These are phyloP conservation scores for Sarcophilus harrisii DNA, from an alignment of 2,797 vertebrate species.

Conservation along the genomic window DNA sequence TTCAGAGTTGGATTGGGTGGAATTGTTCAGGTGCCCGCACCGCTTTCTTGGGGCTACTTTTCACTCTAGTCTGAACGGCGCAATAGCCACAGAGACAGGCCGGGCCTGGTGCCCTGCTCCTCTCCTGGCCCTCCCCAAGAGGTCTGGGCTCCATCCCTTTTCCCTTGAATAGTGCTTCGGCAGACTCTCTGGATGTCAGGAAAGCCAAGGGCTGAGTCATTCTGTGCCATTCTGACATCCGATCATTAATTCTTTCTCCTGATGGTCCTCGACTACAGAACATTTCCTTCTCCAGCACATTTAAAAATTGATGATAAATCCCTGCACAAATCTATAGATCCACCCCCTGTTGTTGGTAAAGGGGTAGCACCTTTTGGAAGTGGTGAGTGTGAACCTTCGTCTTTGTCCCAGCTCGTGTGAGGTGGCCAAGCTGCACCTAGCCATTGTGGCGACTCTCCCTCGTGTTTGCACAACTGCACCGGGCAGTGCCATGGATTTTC, in stretches of 20 bases:
- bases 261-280: constrained; percentile 13
- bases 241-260: not conserved
- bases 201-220: not conserved
- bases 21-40: not conserved
- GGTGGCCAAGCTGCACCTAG: not conserved
- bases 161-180: not conserved
- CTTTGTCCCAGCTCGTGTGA: not conserved
- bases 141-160: not conserved
- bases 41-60: not conserved
- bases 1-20: not conserved
- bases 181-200: not conserved
- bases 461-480: not conserved
- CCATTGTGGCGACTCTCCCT: not conserved
- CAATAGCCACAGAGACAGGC: not conserved
- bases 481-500: not conserved
- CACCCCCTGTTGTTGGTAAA: not conserved
- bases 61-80: not conserved
- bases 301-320: not conserved
- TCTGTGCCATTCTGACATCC: not conserved
- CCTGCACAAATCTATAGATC: not conserved
- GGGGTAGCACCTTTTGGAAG: constrained; percentile 18
- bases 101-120: not conserved
- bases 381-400: not conserved
- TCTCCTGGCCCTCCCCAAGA: not conserved
- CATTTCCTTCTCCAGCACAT: not conserved